Evolutionary conservation across 1,140 invertebrate genomes (phyloP), one percentile per base, ranked within the genome.

Genomic region (Rhopalosiphum padi): DNA sequence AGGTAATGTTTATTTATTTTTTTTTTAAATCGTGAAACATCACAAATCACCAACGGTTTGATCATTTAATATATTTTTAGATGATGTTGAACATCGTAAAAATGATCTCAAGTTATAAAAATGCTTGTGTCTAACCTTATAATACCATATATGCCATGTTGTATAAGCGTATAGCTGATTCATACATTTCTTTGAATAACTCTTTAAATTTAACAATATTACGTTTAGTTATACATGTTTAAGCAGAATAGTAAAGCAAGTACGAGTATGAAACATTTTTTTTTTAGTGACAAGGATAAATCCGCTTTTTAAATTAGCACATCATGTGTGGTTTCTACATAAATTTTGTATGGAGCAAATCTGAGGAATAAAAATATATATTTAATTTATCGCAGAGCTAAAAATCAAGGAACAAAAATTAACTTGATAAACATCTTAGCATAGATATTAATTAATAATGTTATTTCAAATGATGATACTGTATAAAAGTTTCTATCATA

Each of bases 381-480:
- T 88, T 51, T n/a, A 48, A 46, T 89, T 53, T 53, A 18, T 21
- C 53, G 46, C 21, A n/a, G 46, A n/a, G 43, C 1, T 87, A 48
- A n/a, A 23, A 35, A 53, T 51, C 43, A 88, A 88, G n/a, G 30
- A 89, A n/a, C 48, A 89, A 25, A 89, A 55, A 25, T 53, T 89
- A 89, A 37, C 22, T 53, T 41, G 88, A 89, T 89, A 89, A 89
- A 55, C 87, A 89, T 89, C 88, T 89, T 41, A 5, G 2, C 4
- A 8, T 30, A 60, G 23, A 41, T 90, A 43, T 60, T 90, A 60
- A 68, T 68, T 90, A 90, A 30, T 68, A 90, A 30, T 68, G 18
- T 68, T 51, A 43, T 43, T 90, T 30, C 53, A 43, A n/a, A 35
- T 68, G 23, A 90, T 60, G 89, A 90, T 90, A 43, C 41, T 90